phyloP scores from a whole-genome alignment of 2,888 invertebrate species.

The Bugulina stolonifera region DNA sequence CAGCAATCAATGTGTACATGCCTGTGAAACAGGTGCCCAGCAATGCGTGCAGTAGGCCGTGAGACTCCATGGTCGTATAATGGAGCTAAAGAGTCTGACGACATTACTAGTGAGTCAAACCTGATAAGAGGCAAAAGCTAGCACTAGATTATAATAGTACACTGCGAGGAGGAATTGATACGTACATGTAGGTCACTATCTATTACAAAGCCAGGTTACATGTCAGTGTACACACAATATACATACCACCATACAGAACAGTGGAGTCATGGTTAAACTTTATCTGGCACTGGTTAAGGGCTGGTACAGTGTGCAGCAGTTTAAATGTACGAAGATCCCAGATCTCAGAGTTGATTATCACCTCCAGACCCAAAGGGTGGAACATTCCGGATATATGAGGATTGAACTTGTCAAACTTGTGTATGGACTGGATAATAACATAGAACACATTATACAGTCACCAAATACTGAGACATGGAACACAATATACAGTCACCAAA shows the following conservation, averaged over 20 bases:
- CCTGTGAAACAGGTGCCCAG: too few species aligned
- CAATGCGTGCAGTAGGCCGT: background rate
- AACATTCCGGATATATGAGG: slow-evolving; percentile 90
- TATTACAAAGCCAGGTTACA: too few species aligned
- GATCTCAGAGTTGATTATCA: slow-evolving; percentile 92
- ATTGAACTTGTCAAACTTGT: slow-evolving; percentile 96
- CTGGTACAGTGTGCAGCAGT: slow-evolving; percentile 84
- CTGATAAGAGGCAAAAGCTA: too few species aligned
- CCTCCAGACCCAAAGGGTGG: slow-evolving; percentile 90
- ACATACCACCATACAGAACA: slow-evolving; percentile 71
- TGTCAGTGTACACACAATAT: too few species aligned
- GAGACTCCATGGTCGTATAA: background rate
- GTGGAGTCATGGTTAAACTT: slow-evolving; percentile 80
- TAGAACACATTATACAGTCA: background rate
- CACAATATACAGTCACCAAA: too few species aligned
- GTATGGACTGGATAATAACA: slow-evolving; percentile 61
- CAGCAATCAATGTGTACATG: too few species aligned
- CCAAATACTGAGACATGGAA: too few species aligned
- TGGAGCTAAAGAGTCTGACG: background rate
- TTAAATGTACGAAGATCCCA: slow-evolving; percentile 96
- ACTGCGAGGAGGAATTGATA: too few species aligned
- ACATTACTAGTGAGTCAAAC: too few species aligned
- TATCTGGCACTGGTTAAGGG: slow-evolving; percentile 82
- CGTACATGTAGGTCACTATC: too few species aligned
- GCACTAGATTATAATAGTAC: too few species aligned